Base-by-base conservation (phyloP, 2,888 invertebrate species). In the Caenorhabditis sp. region DNA sequence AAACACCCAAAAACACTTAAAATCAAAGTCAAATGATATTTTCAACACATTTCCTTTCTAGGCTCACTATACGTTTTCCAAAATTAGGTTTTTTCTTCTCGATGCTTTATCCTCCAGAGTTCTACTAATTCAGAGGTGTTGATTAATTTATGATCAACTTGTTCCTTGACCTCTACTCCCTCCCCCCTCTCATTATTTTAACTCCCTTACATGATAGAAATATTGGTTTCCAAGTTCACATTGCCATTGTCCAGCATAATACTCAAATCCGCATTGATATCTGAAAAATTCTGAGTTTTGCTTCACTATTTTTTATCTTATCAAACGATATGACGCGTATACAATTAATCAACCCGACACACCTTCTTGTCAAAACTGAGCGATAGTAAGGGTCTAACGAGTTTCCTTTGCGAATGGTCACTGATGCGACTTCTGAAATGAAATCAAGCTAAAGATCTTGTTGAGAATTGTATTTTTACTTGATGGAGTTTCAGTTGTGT, bases 171-270 rank as follows among this genome's bases (percentile, higher is more conserved):
- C n/a, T n/a, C n/a, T n/a, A n/a, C n/a, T n/a, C n/a, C n/a, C n/a
- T n/a, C n/a, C n/a, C n/a, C n/a, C n/a, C n/a, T 50, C 56, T 31
- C 25, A 20, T 53, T 49, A 23, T 1, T 14, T 26, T 20, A 14
- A 38, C 23, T n/a, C n/a, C 1, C 43, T 59, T 49, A 78, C 78
- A 64, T 74, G 74, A 20, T 61, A 69, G 26, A 59, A 61, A 61
- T 80, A 80, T 14, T 52, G n/a, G 21, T 76, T 64, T 26, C 63
- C 58, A 20, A 53, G 17, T 38, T 63, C 54, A 67, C 83, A 84
- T 25, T 75, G 70, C 75, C 77, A 83, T 54, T 76, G 62, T 38
- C 83, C 84, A 36, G 83, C 84, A 59, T 81, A 83, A 65, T 64
- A 79, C 63, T 82, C 82, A 53, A 76, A 79, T 21, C 62, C 75